A percentile compares a stretch with the other conserved stretches of the same genome.
Evolutionary conservation across 2,113 vertebrate genomes (phyloP).

Genomic region (Ornithorhynchus anatinus): DNA sequence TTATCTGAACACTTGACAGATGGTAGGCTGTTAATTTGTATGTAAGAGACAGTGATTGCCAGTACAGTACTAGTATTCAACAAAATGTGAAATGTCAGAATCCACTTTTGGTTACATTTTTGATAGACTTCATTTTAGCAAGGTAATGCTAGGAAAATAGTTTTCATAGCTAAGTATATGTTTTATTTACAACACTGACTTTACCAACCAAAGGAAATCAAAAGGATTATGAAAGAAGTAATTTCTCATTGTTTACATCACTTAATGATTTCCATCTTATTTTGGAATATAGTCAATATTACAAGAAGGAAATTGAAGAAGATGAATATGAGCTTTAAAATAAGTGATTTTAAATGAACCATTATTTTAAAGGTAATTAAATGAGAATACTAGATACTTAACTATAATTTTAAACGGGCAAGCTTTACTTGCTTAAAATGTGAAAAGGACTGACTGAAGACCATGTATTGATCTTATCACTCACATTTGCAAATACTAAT

Average conservation of each 20-base stretch:
- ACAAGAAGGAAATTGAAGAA: neutral
- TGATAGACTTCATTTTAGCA: slow-evolving; percentile 66
- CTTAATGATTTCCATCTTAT: slow-evolving; percentile 6
- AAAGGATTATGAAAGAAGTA: slow-evolving; percentile 24
- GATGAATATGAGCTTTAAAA: neutral
- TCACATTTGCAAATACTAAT: too few species aligned
- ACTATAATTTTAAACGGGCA: too few species aligned
- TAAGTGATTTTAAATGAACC: too few species aligned
- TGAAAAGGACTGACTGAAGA: too few species aligned
- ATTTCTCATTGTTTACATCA: slow-evolving; percentile 29
- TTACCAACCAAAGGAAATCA: slow-evolving; percentile 21
- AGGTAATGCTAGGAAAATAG: slow-evolving; percentile 52
- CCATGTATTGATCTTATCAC: too few species aligned
- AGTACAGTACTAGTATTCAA: slow-evolving; percentile 59
- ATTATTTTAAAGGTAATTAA: too few species aligned
- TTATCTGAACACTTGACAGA: slow-evolving; percentile 81
- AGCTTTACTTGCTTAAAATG: too few species aligned
- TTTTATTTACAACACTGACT: slow-evolving; percentile 47
- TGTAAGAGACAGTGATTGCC: slow-evolving; percentile 75
- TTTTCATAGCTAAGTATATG: slow-evolving; percentile 53
- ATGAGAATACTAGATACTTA: too few species aligned
- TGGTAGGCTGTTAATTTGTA: slow-evolving; percentile 81
- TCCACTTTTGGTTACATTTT: slow-evolving; percentile 56
- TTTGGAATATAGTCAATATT: neutral
- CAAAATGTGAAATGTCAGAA: slow-evolving; percentile 78